phyloP scores from a whole-genome alignment of 2,113 vertebrate species.

The Capreolus pygargus region DNA sequence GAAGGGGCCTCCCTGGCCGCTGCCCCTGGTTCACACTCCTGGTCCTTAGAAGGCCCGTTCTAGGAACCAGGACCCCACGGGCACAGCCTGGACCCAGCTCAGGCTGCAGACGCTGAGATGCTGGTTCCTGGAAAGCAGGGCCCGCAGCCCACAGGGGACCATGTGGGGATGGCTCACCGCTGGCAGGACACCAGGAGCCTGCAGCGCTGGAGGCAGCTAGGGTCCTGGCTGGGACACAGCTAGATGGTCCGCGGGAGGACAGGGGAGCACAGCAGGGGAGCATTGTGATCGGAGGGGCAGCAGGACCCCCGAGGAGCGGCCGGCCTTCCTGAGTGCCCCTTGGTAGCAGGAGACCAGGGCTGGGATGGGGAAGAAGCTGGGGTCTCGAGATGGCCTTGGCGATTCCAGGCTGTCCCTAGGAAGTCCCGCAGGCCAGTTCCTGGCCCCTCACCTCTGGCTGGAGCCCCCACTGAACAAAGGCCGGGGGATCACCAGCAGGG shows the following conservation, averaged over 20 bases:
- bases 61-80: not conserved
- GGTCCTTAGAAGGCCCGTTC: not conserved
- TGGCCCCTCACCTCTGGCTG: fast-evolving
- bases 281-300: not conserved
- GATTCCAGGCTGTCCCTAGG: fast-evolving
- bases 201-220: not conserved
- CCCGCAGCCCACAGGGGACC: not conserved
- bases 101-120: not conserved
- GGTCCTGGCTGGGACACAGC: not conserved
- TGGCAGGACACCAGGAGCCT: not conserved
- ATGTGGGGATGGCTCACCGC: not conserved
- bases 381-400: fast-evolving
- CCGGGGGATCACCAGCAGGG: fast-evolving
- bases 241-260: fast-evolving
- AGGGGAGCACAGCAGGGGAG: fast-evolving
- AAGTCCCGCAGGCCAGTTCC: not conserved
- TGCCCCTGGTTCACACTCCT: fast-evolving
- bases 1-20: not conserved
- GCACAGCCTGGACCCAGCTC: not conserved
- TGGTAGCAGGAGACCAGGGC: not conserved
- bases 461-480: too few species aligned
- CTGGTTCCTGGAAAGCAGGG: conserved; percentile 43
- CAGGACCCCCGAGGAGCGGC: too few species aligned
- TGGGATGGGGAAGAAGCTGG: fast-evolving
- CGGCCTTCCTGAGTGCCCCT: not conserved